Evolutionary conservation across 2,113 vertebrate genomes (phyloP), one percentile per base, ranked within the genome.

Genomic region (Stegostoma tigrinum): DNA sequence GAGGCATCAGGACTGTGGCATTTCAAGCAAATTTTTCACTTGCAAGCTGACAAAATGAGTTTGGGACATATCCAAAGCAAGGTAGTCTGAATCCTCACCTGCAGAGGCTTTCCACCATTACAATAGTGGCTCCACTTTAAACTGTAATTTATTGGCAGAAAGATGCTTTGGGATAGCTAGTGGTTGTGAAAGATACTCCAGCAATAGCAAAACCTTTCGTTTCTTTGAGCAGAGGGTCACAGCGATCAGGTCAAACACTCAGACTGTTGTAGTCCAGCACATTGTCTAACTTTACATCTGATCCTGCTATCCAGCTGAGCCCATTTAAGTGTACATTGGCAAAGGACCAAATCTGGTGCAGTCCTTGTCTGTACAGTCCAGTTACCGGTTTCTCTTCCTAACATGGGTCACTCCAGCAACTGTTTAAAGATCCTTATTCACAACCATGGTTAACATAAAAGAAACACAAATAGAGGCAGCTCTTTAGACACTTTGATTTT

Each of bases 401-500:
- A 42, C 17, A 21, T 34, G 52, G 34, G 27, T 45, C 52, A 61
- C 27, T 61, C 12, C 52, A 61, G 4, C 3, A n/a, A n/a, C 27
- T 34, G 87, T 55, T 90, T 23, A 38, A 3, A 21, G 34, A n/a
- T 66, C 14, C 21, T 83, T 67, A 93, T 67, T 93, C 89, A 42
- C 89, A 66, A 64, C 17, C 34, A 93, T 66, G 89, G 61, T 93
- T 67, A 61, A 93, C 89, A 23, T 27, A 17, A 93, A 67, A 67
- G 55, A 93, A 93, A 66, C 86, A 89, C 19, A 3, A 67, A 93
- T 61, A 93, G 17, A 34, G n/a, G 17, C 55, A 67, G 30, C 42
- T 93, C 89, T 66, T 93, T 93, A 38, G 89, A 93, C 61, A 93
- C 89, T 90, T 90, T 66, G 89, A 93, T 93, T 93, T 93, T 93